A percentile compares a stretch with the other conserved stretches of the same genome.
phyloP scores from a whole-genome alignment of 2,888 invertebrate species.

The Polyommatus icarus region DNA sequence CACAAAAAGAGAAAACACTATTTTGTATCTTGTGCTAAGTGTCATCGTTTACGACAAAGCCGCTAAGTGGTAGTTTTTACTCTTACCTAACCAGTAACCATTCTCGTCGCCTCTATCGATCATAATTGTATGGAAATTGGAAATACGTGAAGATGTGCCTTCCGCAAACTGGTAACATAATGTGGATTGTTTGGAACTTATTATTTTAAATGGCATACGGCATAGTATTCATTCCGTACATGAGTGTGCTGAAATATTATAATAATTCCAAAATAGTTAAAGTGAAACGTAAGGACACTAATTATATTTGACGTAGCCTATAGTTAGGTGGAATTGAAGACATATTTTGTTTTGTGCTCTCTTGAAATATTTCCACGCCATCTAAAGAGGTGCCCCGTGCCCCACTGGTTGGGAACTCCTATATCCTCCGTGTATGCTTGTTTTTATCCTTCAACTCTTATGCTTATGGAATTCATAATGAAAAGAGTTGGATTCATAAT shows the following conservation, averaged over 20 bases:
- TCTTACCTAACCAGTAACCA: neutral
- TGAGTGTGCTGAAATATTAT: too few relatives aligned
- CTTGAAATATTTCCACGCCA: too few relatives aligned
- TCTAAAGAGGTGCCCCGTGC: too few relatives aligned
- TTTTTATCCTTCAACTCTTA: neutral
- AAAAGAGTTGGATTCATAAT: neutral
- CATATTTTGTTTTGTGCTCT: too few relatives aligned
- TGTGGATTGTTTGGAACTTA: neutral
- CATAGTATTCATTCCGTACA: neutral
- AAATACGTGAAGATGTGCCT: slow-evolving; percentile 11
- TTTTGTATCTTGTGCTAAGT: neutral
- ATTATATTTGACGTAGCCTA: too few relatives aligned
- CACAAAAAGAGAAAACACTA: neutral
- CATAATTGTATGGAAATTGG: slow-evolving; percentile 29
- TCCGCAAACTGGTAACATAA: neutral
- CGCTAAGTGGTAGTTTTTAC: slow-evolving; percentile 21
- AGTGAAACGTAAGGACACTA: too few relatives aligned
- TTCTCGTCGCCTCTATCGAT: neutral
- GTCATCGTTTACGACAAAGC: neutral
- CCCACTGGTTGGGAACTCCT: too few relatives aligned
- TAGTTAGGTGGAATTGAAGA: too few relatives aligned
- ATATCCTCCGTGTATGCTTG: neutral
- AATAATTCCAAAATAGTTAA: too few relatives aligned
- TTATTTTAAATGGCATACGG: neutral
- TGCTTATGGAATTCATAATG: neutral